phyloP scores from a whole-genome alignment of 2,797 vertebrate genomes.

The Lagocephalus sceleratus region DNA sequence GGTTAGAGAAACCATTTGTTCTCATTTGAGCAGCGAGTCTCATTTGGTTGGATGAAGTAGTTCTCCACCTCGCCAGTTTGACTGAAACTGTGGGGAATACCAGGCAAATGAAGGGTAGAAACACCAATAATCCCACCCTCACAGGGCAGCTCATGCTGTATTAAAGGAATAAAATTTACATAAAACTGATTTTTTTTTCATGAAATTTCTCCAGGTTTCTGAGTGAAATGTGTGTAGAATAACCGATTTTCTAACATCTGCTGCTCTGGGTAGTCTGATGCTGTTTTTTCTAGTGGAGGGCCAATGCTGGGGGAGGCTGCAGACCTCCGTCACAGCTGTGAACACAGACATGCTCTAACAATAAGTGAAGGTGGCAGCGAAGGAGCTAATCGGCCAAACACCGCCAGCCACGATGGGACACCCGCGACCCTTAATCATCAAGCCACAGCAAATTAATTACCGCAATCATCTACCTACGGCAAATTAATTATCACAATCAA shows the following conservation, averaged over 20 bases:
- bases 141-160: slow-evolving; percentile 13
- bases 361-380: slow-evolving; percentile 65
- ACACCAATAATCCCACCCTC: slow-evolving; percentile 56
- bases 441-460: slow-evolving; percentile 76
- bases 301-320: slow-evolving; percentile 22
- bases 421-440: slow-evolving; percentile 73
- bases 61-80: slow-evolving; percentile 61
- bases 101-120: slow-evolving; percentile 65
- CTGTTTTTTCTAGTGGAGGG: slow-evolving; percentile 21
- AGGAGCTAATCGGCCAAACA: slow-evolving; percentile 69
- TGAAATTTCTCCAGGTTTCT: too few relatives aligned
- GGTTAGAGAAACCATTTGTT: slow-evolving; percentile 76
- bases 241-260: neutral
- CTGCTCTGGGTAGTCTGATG: slow-evolving; percentile 1
- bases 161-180: slow-evolving; percentile 30
- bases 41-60: slow-evolving; percentile 66
- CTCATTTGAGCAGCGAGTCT: slow-evolving; percentile 73
- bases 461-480: slow-evolving; percentile 75
- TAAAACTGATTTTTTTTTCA: slow-evolving; percentile 16
- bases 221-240: too few relatives aligned
- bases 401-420: slow-evolving; percentile 66
- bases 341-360: slow-evolving; percentile 44
- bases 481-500: slow-evolving; percentile 79
- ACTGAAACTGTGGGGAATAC: slow-evolving; percentile 53
- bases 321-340: slow-evolving; percentile 33